phyloP scores from a whole-genome alignment of 2,113 vertebrate species.

The Pomatorhinus ruficollis region DNA sequence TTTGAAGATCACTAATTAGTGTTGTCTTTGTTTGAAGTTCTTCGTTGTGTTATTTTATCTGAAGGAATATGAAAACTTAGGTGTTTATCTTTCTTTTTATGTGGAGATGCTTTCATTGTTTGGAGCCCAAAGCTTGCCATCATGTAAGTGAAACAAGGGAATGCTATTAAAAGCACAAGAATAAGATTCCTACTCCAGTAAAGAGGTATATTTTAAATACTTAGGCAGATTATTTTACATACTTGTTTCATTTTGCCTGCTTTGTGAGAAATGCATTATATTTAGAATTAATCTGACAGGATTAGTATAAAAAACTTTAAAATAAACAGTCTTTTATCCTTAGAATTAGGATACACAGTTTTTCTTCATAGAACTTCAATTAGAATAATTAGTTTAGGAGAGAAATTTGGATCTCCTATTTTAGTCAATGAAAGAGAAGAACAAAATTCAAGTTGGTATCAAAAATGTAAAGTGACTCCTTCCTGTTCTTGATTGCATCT shows the following conservation, averaged over 20 bases:
- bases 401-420: neutral
- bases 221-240: neutral
- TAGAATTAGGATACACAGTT: neutral
- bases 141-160: neutral
- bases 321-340: neutral
- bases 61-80: neutral
- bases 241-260: neutral
- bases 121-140: neutral
- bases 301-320: neutral
- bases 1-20: neutral
- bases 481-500: neutral
- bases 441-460: neutral
- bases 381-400: neutral
- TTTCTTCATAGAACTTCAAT: neutral
- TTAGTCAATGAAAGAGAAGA: neutral
- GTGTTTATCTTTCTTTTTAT: neutral
- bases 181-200: neutral
- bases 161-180: neutral
- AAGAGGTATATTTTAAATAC: neutral
- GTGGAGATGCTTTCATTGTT: neutral
- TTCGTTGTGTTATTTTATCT: neutral
- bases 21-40: neutral
- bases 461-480: neutral
- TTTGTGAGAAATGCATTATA: neutral
- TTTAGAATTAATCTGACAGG: neutral